Evolutionary conservation across 1,140 invertebrate species (phyloP), one percentile per base, ranked within the genome.

Genomic region (Procambarus virginalis): DNA sequence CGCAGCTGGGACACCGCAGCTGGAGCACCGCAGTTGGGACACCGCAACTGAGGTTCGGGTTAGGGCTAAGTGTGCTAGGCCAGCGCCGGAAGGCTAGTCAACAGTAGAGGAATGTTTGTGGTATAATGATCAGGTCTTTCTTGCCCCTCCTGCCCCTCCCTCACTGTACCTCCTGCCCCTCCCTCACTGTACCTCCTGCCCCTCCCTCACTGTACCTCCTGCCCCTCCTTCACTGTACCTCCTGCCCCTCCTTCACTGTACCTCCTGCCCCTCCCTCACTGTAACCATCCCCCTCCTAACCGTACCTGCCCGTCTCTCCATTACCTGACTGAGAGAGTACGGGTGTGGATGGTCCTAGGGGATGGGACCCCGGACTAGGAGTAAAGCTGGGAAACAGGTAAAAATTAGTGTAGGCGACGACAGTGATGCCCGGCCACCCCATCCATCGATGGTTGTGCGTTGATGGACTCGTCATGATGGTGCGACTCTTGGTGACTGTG

Each of bases 71-170:
- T 46, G 55, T 81, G 79, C 34, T 46, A 60, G 79, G 60, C n/a
- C 79, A 81, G 79, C 60, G 79, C 79, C 79, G 51, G 51, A 20
- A 81, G 79, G 17, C 45, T 22, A 60, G 55, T 81, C 51, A 81
- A 48, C 55, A 60, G 79, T 45, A 17, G 51, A 60, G 51, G 51
- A 81, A 81, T 81, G 79, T 81, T 55, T 60, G 46, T 81, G 79
- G 34, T 60, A n/a, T 60, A 81, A 81, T 81, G 79, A 81, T 22
- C 10, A n/a, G 79, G 78, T 34, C 2, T 55, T 55, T 81, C 48
- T 55, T 81, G 81, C 68, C 12, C 75, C 75, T 76, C 75, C 46
- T 81, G 81, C 68, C 12, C 75, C 75, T 76, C 75, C 46, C 22
- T 48, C 75, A 46, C 46, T 8, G 34, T 76, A 34, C 22, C 22